A percentile compares a stretch with the other conserved stretches of the same genome.
These are phyloP conservation scores for Drosophila subsilvestris DNA, from an alignment of 2,888 invertebrate species.

Conservation along the genomic window DNA sequence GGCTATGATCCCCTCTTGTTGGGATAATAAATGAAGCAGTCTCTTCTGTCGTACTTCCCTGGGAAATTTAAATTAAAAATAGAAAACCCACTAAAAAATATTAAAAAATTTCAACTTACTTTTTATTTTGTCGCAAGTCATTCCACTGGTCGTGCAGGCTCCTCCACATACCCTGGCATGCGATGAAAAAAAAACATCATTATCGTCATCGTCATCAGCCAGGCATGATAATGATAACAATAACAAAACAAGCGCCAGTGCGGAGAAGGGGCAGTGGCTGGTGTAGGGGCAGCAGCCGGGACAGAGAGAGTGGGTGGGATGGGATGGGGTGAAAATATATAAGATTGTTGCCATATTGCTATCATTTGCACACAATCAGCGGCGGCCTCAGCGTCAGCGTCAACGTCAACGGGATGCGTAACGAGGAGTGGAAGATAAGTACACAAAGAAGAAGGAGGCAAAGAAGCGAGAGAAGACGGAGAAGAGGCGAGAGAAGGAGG, in stretches of 20 bases:
- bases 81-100: too few relatives aligned
- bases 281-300: neutral
- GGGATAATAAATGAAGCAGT: too few relatives aligned
- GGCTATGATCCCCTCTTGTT: too few relatives aligned
- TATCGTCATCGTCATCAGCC: constrained; percentile 54
- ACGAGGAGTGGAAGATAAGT: constrained; percentile 3
- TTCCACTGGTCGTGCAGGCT: neutral
- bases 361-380: constrained; percentile 80
- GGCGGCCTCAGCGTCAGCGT: constrained; percentile 47
- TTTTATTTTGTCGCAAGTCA: neutral
- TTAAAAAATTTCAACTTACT: too few relatives aligned
- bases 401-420: constrained; percentile 48
- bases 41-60: too few relatives aligned
- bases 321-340: constrained; percentile 45
- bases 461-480: neutral
- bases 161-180: neutral
- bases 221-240: constrained; percentile 59
- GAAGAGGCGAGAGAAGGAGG: neutral
- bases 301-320: constrained; percentile 12
- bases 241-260: constrained; percentile 39
- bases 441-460: neutral
- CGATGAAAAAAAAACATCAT: constrained; percentile 29
- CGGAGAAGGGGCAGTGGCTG: constrained; percentile 22
- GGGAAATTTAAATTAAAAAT: too few relatives aligned
- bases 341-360: constrained; percentile 80